A percentile compares a stretch with the other conserved stretches of the same genome.
Conservation (phyloP, 2,113 vertebrate species). For the Gasterosteus aculeatus region DNA sequence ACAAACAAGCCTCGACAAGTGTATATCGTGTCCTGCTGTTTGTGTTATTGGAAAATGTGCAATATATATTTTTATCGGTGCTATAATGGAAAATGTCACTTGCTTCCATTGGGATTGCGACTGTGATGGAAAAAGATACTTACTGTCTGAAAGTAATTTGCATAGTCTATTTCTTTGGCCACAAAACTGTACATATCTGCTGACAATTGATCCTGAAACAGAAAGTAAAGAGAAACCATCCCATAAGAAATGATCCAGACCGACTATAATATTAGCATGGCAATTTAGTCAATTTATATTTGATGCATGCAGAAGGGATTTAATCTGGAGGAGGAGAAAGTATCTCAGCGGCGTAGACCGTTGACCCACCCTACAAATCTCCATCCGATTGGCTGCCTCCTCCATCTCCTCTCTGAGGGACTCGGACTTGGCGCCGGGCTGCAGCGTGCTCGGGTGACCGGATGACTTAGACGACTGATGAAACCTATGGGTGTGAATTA, state of each 20-base stretch:
- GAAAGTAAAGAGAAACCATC: slow-evolving; percentile 5
- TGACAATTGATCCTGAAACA: slow-evolving; percentile 93
- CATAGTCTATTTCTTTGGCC: slow-evolving; percentile 99
- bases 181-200: slow-evolving; percentile 99
- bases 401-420: slow-evolving; percentile 99
- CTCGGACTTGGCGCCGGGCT: slow-evolving; percentile 93
- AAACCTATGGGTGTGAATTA: slow-evolving; percentile 81
- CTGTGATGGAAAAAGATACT: slow-evolving; percentile 65
- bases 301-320: slow-evolving; percentile 16
- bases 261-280: slow-evolving; percentile 10
- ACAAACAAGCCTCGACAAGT: not conserved
- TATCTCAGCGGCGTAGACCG: not conserved
- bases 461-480: slow-evolving; percentile 97
- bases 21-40: not conserved
- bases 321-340: slow-evolving; percentile 9
- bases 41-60: not conserved
- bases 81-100: not conserved
- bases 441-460: slow-evolving; percentile 90
- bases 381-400: slow-evolving; percentile 97
- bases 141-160: slow-evolving; percentile 98
- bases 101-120: not conserved
- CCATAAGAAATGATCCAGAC: slow-evolving; percentile 6
- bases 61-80: not conserved
- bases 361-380: slow-evolving; percentile 94
- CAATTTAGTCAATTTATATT: slow-evolving; percentile 29